A percentile compares a stretch with the other conserved stretches of the same genome.
phyloP scores from a whole-genome alignment of 2,797 vertebrate genomes.

The Amphiprion clarkii region DNA sequence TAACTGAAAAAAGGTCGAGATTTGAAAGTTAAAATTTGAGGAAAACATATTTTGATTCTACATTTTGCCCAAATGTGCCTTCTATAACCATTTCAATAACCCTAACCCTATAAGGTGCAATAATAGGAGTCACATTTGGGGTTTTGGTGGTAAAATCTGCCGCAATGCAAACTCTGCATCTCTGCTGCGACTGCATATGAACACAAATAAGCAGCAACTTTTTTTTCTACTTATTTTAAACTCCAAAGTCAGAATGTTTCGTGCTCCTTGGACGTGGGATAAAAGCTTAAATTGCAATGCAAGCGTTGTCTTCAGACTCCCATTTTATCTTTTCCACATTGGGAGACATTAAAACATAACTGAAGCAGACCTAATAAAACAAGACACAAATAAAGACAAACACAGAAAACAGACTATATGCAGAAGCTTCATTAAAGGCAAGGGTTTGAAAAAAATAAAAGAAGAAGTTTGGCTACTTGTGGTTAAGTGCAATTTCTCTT shows the following conservation, averaged over 20 bases:
- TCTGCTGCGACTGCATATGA: slow-evolving; percentile 12
- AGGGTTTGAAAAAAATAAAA: slow-evolving; percentile 9
- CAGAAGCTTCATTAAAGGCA: slow-evolving; percentile 36
- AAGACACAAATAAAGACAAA: slow-evolving; percentile 28
- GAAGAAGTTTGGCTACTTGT: slow-evolving; percentile 72
- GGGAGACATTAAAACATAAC: slow-evolving; percentile 30
- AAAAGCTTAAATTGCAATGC: slow-evolving; percentile 15
- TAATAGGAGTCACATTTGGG: slow-evolving; percentile 62
- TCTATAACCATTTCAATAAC: slow-evolving; percentile 60
- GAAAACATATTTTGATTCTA: slow-evolving; percentile 11
- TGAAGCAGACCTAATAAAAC: slow-evolving; percentile 27
- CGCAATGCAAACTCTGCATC: slow-evolving; percentile 20
- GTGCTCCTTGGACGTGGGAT: slow-evolving; percentile 10
- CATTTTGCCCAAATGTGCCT: slow-evolving; percentile 47
- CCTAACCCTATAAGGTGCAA: slow-evolving; percentile 74
- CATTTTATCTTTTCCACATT: slow-evolving; percentile 27
- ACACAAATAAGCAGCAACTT: background rate
- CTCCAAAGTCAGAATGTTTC: slow-evolving; percentile 21
- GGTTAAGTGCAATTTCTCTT: slow-evolving; percentile 79
- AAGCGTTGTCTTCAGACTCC: slow-evolving; percentile 26
- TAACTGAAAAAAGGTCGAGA: slow-evolving; percentile 3
- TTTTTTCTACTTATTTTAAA: background rate
- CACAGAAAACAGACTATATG: slow-evolving; percentile 16
- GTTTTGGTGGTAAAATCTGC: slow-evolving; percentile 1
- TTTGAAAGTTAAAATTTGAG: background rate